A percentile compares a stretch with the other conserved stretches of the same genome.
phyloP scores from a whole-genome alignment of 2,797 vertebrate species.

The Alcedo quadribrachys region DNA sequence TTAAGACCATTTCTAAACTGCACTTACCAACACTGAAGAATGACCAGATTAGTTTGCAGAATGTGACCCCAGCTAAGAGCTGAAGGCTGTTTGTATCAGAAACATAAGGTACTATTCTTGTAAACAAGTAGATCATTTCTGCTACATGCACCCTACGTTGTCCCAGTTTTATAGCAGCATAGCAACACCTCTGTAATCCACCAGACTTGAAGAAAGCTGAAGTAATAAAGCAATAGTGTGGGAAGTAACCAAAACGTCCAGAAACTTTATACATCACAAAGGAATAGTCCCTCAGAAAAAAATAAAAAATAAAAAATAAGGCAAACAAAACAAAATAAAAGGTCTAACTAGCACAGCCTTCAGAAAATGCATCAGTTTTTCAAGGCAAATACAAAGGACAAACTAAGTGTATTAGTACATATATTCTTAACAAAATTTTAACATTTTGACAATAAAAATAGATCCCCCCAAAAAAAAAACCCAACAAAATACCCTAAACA shows the following conservation, averaged over 20 bases:
- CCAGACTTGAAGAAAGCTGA: neutral
- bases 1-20: neutral
- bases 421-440: slow-evolving; percentile 29
- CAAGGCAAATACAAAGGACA: slow-evolving; percentile 14
- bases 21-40: neutral
- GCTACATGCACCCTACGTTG: neutral
- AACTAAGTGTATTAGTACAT: slow-evolving; percentile 20
- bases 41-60: neutral
- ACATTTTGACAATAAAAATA: slow-evolving; percentile 56
- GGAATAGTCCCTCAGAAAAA: neutral
- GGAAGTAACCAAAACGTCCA: neutral
- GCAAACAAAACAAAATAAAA: neutral
- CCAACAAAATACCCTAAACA: neutral
- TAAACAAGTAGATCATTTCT: neutral
- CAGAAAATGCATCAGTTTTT: neutral
- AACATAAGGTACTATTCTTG: neutral
- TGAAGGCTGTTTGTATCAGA: neutral
- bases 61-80: neutral
- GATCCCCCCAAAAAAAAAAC: neutral
- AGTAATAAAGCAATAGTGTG: neutral
- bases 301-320: neutral
- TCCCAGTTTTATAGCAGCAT: neutral
- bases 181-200: neutral
- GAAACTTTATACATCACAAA: neutral
- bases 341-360: neutral